Base-by-base conservation (phyloP, 2,113 vertebrate genomes). In the Coptodon bakossiorum region DNA sequence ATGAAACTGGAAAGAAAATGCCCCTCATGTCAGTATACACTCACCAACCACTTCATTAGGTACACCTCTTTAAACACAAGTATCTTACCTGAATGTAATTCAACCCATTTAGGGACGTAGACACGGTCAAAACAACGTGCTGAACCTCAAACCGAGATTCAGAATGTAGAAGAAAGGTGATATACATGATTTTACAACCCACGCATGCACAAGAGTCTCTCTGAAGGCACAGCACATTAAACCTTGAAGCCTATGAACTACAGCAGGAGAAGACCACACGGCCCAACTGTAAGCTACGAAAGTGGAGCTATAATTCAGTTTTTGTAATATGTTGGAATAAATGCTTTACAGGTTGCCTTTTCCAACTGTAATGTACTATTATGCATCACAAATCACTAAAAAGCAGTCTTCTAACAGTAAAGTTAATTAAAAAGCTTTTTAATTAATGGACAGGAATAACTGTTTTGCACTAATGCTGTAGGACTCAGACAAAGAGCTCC, bases 191-290 rank as follows among this genome's bases (percentile, higher is more conserved):
- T 66, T 66, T 24, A 14, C 7, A 16, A 24, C 36, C 66, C 38
- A 71, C 1, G 0, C 0, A 1, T 24, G n/a, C 13, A 43, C 38
- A 71, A 71, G n/a, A 43, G 3, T 12, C 5, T 43, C 12, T 71
- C 38, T 24, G 38, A 71, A 24, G 6, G 34, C 38, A 71, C n/a
- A 71, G 38, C 66, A 43, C 0, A 43, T 71, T 24, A 9, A 43
- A 43, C 12, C 2, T 8, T 4, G 66, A 71, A 17, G 66, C 38
- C 27, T 22, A 0, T 4, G 22, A 43, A 43, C 8, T 27, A 16
- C 8, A 73, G 66, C n/a, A 4, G 38, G 12, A 71, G 68, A 45
- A 17, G 66, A 45, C 38, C 5, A 17, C 22, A 73, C 2, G 0
- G n/a, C 22, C 5, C 38, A 43, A 22, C n/a, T 27, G 66, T 45